A percentile compares a stretch with the other conserved stretches of the same genome.
These are phyloP conservation scores for Episyrphus balteatus DNA, from an alignment of 1,140 invertebrate genomes.

Conservation along the genomic window DNA sequence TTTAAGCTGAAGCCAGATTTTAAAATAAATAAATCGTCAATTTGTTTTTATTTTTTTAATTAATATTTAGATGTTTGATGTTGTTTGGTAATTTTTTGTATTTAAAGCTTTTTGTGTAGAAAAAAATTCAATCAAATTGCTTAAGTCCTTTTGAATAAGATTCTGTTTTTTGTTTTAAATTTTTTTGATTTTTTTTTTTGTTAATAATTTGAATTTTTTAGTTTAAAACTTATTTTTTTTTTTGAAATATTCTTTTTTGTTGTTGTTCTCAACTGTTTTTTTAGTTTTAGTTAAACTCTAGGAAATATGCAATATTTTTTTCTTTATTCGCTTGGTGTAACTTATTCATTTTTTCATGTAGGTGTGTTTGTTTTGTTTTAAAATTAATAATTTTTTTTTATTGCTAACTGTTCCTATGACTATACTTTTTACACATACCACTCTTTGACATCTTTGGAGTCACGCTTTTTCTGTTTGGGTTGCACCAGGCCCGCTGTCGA, in stretches of 20 bases:
- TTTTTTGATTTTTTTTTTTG: neutral
- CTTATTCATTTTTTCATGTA: too few relatives aligned
- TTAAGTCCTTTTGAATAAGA: neutral
- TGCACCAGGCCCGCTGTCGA: conserved; percentile 40
- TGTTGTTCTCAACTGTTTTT: too few relatives aligned
- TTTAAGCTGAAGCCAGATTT: too few relatives aligned
- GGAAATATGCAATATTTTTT: too few relatives aligned
- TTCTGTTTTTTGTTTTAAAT: neutral
- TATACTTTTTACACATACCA: conserved; percentile 62
- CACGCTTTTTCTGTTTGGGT: conserved; percentile 56
- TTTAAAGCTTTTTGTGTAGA: too few relatives aligned
- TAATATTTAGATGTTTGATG: too few relatives aligned
- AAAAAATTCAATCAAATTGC: neutral
- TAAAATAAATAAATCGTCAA: too few relatives aligned
- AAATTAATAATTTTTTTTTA: neutral
- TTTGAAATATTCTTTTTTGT: neutral
- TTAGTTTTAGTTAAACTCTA: too few relatives aligned
- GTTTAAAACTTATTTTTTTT: neutral
- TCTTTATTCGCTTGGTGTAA: too few relatives aligned
- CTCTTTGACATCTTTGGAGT: conserved; percentile 83
- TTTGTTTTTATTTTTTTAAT: too few relatives aligned
- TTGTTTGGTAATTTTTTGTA: too few relatives aligned
- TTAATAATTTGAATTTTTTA: neutral
- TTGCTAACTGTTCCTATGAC: too few relatives aligned
- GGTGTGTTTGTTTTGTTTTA: neutral